Base-by-base conservation (phyloP, 2,113 vertebrate species). In the Macrotus californicus region DNA sequence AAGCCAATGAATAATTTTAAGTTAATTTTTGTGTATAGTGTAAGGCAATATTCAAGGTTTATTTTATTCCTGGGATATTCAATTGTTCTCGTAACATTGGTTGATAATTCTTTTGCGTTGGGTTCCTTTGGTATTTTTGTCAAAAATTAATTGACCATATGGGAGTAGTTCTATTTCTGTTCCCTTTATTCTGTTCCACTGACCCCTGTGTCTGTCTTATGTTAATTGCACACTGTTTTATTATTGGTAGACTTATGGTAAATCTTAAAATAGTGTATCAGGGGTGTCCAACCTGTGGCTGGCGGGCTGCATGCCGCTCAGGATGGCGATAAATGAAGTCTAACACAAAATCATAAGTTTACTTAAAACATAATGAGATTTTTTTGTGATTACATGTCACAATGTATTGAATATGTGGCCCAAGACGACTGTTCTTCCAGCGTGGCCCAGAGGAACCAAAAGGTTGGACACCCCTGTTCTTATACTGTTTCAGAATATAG, bases 141-240 rank as follows among this genome's bases (percentile, higher is more conserved):
- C 46, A 77, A 94, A 94, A 97, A 92, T 93, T 84, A 94, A 73
- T 90, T 88, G 85, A 56, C 85, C 34, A 29, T 91, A 31, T 91
- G 61, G 77, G 59, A 96, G 48, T 89, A 34, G 31, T 29, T 82
- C 80, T 96, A 85, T 96, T 95, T 95, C 81, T 81, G 81, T 41
- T 84, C 50, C 87, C 66, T 92, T 81, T 91, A 87, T 89, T 93
- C 46, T 89, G 43, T 95, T 91, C 24, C 41, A 87, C 84, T 92
- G 84, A 94, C 84, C 66, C 91, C 75, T 81, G 76, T 69, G 18
- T 87, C 56, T 80, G 15, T 76, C 66, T 36, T 77, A 79, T 81
- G 89, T 93, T 96, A 94, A 96, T 69, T 93, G 80, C 41, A 82
- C 50, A 69, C 77, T 79, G 76, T 89, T 92, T 87, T 91, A 88